Base-by-base conservation (phyloP, 2,888 invertebrate genomes). In the Plagiodera versicolora region DNA sequence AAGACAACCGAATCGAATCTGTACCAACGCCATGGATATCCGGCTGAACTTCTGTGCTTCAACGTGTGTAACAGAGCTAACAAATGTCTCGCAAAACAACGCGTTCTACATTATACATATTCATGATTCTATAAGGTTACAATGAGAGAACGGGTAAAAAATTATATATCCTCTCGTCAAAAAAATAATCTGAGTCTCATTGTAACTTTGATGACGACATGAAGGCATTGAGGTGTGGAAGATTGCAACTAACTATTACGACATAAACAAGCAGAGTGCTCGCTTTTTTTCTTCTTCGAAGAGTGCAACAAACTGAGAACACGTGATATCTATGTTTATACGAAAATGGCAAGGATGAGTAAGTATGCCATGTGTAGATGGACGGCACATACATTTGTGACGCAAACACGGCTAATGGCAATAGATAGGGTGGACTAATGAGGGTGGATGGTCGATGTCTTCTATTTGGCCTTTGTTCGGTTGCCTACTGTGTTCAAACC, bases 401-500 rank as follows among this genome's bases (percentile, higher is more conserved):
- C 71, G 67, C 60, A 56, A 69, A 68, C 71, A 70, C 70, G 69
- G 69, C 70, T 64, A 65, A 71, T 68, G 67, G 69, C 68, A 73
- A 71, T 68, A 70, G 73, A 72, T 69, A 74, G 77, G 78, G 75
- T 77, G 77, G 77, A 76, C 70, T 74, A 72, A 70, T 77, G 75
- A 75, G 75, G 74, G 39, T 39, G 75, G 75, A 74, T 65, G 65
- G 56, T 67, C 59, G 50, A 64, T 56, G 59, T 52, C 59, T 63
- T 62, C 53, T 39, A 70, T 56, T 55, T 46, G 20, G 63, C 72
- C 73, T 79, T 81, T 65, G 80, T 77, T 72, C 83, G 81, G 67
- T 86, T 86, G 70, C 89, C 90, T 70, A 89, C 83, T 66, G 86
- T 84, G 81, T 90, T 90, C 75, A 92, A 85, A 74, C 91, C 89